phyloP scores from a whole-genome alignment of 2,888 invertebrate genomes.

The Fabriciana adippe region DNA sequence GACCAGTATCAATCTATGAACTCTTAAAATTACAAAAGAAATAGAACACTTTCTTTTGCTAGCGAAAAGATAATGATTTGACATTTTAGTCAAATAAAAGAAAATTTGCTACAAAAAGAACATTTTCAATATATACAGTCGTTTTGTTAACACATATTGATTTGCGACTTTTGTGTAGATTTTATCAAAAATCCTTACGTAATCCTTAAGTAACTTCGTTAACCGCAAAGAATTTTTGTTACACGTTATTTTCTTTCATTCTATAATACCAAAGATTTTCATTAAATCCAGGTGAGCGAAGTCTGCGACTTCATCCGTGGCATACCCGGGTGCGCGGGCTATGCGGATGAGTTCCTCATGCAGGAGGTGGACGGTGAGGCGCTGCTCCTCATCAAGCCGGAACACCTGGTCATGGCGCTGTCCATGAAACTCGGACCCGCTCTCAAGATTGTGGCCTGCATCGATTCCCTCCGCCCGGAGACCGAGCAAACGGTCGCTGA shows the following conservation, averaged over 20 bases:
- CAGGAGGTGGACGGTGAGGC: constrained; percentile 99
- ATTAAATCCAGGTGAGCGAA: constrained; percentile 85
- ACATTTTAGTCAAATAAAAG: no score
- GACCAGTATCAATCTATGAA: no score
- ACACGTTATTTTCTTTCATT: no score
- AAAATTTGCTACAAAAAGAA: no score
- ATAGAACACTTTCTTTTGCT: no score
- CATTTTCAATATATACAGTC: no score
- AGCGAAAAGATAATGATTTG: no score
- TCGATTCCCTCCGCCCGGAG: constrained; percentile 90
- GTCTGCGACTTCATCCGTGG: constrained; percentile 94
- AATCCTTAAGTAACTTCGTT: no score
- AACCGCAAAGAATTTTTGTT: no score
- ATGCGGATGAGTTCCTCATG: constrained; percentile 96
- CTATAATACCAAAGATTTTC: not conserved
- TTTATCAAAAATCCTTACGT: not conserved
- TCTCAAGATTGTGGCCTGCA: constrained; percentile 96
- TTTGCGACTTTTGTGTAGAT: constrained; percentile 1
- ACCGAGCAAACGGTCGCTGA: constrained; percentile 63
- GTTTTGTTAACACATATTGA: not conserved
- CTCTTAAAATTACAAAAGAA: no score
- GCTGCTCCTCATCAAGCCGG: constrained; percentile 93
- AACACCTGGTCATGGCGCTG: constrained; percentile 96
- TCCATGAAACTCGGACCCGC: constrained; percentile 98
- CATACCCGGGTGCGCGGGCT: constrained; percentile 94